Evolutionary conservation across 2,113 vertebrate species (phyloP).

Genomic region (Cinclus cinclus): DNA sequence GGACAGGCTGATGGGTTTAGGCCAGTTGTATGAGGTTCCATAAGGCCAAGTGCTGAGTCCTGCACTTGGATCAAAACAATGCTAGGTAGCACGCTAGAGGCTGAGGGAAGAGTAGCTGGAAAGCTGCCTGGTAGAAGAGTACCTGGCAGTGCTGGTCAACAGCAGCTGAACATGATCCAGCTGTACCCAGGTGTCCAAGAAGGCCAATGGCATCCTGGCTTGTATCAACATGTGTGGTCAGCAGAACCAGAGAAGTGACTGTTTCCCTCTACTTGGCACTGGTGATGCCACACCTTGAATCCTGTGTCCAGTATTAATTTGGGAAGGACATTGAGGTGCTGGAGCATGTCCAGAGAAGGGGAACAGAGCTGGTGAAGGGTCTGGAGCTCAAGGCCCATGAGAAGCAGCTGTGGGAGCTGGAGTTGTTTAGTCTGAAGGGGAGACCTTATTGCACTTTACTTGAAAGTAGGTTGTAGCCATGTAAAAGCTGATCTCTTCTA

Average conservation of each 20-base stretch:
- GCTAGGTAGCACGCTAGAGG: accelerated
- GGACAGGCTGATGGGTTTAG: background rate
- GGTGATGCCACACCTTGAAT: background rate
- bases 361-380: background rate
- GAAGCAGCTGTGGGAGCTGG: background rate
- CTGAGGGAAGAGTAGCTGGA: background rate
- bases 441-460: background rate
- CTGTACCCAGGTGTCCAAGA: background rate
- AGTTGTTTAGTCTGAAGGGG: background rate
- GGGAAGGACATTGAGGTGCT: background rate
- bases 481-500: background rate
- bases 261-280: accelerated
- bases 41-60: background rate
- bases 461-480: background rate
- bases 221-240: background rate
- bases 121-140: background rate
- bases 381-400: background rate
- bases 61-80: background rate
- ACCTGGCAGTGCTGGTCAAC: background rate
- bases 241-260: background rate
- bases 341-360: background rate
- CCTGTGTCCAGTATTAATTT: background rate
- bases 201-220: too few relatives aligned
- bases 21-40: too few relatives aligned
- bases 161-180: background rate